Evolutionary conservation across 1,140 invertebrate species (phyloP).

Genomic region (Cryptotermes secundus): DNA sequence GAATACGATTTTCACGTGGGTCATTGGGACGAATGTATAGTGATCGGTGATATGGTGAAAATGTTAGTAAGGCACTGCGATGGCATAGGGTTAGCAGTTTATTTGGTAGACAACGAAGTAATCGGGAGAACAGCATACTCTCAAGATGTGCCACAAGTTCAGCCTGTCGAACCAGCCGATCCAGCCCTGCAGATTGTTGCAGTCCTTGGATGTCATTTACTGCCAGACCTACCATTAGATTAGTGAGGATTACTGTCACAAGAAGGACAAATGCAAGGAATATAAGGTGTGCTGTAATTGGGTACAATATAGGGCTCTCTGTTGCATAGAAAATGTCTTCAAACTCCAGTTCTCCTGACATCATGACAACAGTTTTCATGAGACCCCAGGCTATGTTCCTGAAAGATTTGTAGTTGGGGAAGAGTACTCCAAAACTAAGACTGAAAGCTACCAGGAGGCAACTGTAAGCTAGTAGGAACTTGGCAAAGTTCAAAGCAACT

Average conservation of each 20-base stretch:
- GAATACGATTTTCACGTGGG: constrained; percentile 72
- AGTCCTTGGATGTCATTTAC: constrained; percentile 83
- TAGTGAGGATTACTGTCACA: constrained; percentile 82
- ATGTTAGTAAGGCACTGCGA: constrained; percentile 66
- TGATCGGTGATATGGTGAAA: constrained; percentile 66
- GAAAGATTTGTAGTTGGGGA: constrained; percentile 73
- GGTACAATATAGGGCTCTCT: constrained; percentile 54
- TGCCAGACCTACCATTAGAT: constrained; percentile 80
- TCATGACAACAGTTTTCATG: constrained; percentile 83
- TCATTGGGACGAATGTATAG: constrained; percentile 75
- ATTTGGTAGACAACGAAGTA: constrained; percentile 64
- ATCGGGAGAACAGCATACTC: constrained; percentile 73
- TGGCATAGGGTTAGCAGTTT: constrained; percentile 64
- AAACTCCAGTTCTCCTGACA: constrained; percentile 84
- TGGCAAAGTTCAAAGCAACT: constrained; percentile 80
- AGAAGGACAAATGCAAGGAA: constrained; percentile 76
- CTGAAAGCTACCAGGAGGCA: constrained; percentile 78
- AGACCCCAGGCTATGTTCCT: constrained; percentile 59
- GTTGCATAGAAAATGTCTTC: constrained; percentile 76
- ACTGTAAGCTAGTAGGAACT: constrained; percentile 76
- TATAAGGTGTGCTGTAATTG: constrained; percentile 71
- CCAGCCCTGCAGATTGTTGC: constrained; percentile 75
- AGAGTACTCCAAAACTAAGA: constrained; percentile 73
- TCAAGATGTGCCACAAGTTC: constrained; percentile 77
- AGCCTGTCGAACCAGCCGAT: constrained; percentile 75